phyloP scores from a whole-genome alignment of 2,888 invertebrate species.

The Athalia cordata region DNA sequence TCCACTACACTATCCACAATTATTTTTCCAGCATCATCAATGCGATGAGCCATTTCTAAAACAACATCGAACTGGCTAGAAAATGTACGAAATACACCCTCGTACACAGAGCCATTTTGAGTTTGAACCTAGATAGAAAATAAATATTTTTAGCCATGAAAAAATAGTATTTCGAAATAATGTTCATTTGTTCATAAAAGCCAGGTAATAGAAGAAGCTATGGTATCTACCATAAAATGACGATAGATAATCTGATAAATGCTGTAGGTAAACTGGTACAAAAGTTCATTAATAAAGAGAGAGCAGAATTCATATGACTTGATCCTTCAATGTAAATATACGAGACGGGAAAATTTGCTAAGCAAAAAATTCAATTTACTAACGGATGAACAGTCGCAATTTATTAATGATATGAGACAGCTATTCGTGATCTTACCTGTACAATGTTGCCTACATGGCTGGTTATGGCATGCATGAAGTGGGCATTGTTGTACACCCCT shows the following conservation, averaged over 20 bases:
- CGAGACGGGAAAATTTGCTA: constrained; percentile 28
- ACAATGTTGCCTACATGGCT: constrained; percentile 89
- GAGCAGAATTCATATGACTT: neutral
- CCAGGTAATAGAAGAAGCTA: neutral
- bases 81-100: constrained; percentile 93
- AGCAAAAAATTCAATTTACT: neutral
- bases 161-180: neutral
- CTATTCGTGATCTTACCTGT: constrained; percentile 72
- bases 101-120: constrained; percentile 89
- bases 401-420: neutral
- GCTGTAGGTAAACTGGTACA: neutral
- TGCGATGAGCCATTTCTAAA: constrained; percentile 90
- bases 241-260: constrained; percentile 3
- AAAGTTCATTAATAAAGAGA: neutral
- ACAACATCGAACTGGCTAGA: constrained; percentile 92
- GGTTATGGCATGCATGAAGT: constrained; percentile 92
- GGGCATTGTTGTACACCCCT: constrained; percentile 92
- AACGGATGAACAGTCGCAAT: neutral
- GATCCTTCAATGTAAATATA: constrained; percentile 17
- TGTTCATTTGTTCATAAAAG: too few relatives aligned
- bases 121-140: constrained; percentile 79
- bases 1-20: constrained; percentile 84
- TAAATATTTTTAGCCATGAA: neutral
- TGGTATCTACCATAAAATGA: neutral
- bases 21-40: constrained; percentile 81